Percentiles rank a stretch among this genome's conserved stretches.
phyloP scores from a whole-genome alignment of 2,888 invertebrate species.

The Philereme transversata region DNA sequence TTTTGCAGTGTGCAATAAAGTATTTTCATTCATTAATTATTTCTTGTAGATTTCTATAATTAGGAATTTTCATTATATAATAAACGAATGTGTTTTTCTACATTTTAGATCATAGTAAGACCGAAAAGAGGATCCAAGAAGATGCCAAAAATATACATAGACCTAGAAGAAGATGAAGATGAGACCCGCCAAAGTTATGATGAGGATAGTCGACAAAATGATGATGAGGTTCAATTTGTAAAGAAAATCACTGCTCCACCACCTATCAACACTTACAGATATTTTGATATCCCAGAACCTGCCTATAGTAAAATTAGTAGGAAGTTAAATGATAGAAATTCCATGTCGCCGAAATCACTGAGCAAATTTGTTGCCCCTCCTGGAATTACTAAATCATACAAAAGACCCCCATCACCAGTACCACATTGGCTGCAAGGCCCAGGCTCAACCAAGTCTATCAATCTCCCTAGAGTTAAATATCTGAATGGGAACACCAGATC shows the following conservation, averaged over 20 bases:
- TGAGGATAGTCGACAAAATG: constrained; percentile 48
- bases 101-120: constrained; percentile 67
- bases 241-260: constrained; percentile 63
- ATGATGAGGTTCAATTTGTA: constrained; percentile 72
- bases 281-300: constrained; percentile 55
- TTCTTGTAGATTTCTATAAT: too few species aligned
- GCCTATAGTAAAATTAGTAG: constrained; percentile 59
- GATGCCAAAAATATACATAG: constrained; percentile 62
- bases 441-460: constrained; percentile 47
- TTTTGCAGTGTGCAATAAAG: too few species aligned
- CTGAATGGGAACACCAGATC: constrained; percentile 65
- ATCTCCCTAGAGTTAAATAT: constrained; percentile 59
- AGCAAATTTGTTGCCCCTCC: constrained; percentile 66
- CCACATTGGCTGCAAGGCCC: constrained; percentile 64
- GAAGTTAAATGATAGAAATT: constrained; percentile 55
- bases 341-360: constrained; percentile 59
- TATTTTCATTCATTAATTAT: too few species aligned
- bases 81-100: neutral
- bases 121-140: constrained; percentile 55
- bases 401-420: constrained; percentile 56
- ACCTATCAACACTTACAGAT: constrained; percentile 60
- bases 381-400: constrained; percentile 70
- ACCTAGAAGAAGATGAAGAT: constrained; percentile 58
- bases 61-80: too few species aligned
- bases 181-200: constrained; percentile 48